Percentiles rank a stretch among this genome's conserved stretches.
Evolutionary conservation across 35 echinoderm and acorn worm species (phyloP).

Genomic region (Chiridota heheva): DNA sequence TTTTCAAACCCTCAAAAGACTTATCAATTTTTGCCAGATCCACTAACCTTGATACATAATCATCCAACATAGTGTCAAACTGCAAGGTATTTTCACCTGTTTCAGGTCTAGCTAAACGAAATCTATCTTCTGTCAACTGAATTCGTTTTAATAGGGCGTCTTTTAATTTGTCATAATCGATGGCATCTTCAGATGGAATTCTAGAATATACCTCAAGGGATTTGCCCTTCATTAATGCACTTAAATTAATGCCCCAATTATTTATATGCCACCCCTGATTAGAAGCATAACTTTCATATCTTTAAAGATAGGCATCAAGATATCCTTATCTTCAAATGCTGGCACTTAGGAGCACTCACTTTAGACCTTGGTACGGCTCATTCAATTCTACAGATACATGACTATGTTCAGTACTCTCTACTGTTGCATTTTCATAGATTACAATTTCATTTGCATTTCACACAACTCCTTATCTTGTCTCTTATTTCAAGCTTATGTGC

Average conservation of each 20-base stretch:
- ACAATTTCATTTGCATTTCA: slow-evolving; percentile 35
- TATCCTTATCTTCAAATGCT: slow-evolving; percentile 52
- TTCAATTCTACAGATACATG: background rate
- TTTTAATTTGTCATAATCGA: slow-evolving; percentile 53
- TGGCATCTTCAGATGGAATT: slow-evolving; percentile 17
- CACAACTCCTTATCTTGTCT: slow-evolving; percentile 14
- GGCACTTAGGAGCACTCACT: slow-evolving; percentile 47
- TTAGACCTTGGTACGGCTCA: background rate
- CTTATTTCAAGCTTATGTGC: slow-evolving; percentile 39
- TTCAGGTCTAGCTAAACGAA: slow-evolving; percentile 33
- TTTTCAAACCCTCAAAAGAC: slow-evolving; percentile 26
- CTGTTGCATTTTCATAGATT: background rate
- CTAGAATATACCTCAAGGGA: slow-evolving; percentile 29
- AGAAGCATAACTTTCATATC: slow-evolving; percentile 55
- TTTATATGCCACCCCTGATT: slow-evolving; percentile 24
- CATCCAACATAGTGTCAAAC: slow-evolving; percentile 37
- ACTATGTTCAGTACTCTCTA: background rate
- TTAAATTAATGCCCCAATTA: slow-evolving; percentile 64
- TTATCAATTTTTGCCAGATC: slow-evolving; percentile 13
- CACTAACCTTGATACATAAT: slow-evolving; percentile 52
- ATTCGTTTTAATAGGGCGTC: slow-evolving; percentile 37
- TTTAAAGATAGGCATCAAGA: slow-evolving; percentile 64
- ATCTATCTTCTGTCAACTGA: slow-evolving; percentile 59
- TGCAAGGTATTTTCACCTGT: slow-evolving; percentile 40
- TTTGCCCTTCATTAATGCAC: slow-evolving; percentile 49